Evolutionary conservation across 2,797 vertebrate genomes (phyloP).

Genomic region (Gallinago nigripennis): DNA sequence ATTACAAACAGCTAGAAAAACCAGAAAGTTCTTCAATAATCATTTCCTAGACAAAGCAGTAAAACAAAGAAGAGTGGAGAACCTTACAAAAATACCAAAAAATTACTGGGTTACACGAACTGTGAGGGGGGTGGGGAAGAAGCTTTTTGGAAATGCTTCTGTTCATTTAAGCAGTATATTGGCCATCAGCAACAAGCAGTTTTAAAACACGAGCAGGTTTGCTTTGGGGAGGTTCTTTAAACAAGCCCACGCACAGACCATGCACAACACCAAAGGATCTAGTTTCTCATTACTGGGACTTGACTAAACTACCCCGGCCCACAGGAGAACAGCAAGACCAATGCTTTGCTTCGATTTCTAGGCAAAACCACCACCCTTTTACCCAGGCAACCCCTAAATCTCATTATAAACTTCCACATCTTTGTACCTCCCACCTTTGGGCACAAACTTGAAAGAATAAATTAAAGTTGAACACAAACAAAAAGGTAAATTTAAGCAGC

Average conservation of each 20-base stretch:
- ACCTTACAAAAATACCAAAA: background rate
- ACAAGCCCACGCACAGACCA: background rate
- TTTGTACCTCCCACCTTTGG: background rate
- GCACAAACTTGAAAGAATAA: background rate
- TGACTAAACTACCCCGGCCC: background rate
- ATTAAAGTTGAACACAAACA: constrained; percentile 21
- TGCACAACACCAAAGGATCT: background rate
- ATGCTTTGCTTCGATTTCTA: background rate
- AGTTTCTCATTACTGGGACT: background rate
- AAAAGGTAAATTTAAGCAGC: constrained; percentile 43
- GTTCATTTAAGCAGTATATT: background rate
- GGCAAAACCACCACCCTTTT: background rate
- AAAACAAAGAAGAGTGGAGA: background rate
- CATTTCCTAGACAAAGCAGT: background rate
- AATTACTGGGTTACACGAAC: background rate
- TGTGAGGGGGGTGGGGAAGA: background rate
- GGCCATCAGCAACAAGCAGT: background rate
- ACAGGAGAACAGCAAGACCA: background rate
- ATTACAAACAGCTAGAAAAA: background rate
- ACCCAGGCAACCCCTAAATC: background rate
- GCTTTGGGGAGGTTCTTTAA: background rate
- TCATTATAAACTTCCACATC: background rate
- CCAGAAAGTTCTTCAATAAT: background rate
- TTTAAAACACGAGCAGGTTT: background rate
- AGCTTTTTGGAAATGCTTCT: background rate